Base-by-base conservation (phyloP, 2,113 vertebrate genomes). In the Nematolebias whitei region DNA sequence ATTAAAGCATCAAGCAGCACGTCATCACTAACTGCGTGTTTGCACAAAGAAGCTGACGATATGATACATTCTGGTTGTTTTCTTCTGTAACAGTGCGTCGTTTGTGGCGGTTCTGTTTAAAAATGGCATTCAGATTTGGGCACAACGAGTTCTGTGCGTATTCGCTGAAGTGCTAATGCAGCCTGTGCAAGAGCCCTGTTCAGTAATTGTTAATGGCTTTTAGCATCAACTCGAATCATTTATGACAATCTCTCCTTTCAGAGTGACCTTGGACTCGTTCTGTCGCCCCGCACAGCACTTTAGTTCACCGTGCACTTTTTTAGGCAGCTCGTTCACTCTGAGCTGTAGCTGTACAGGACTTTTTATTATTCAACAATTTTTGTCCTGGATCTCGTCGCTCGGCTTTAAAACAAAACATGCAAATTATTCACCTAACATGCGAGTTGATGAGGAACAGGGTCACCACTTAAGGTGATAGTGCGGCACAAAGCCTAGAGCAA, bases 131-230 rank as follows among this genome's bases (percentile, higher is more conserved):
- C 55, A 43, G 16, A 54, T 68, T 60, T 65, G 56, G 77, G 64
- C 54, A 52, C 39, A 64, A 55, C 51, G 53, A 39, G 50, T 47
- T 43, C 26, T 40, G 19, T 24, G 38, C 43, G 59, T 3, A 44
- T 51, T 32, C 23, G 10, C 66, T 63, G 61, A 80, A 82, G 79
- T 71, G 79, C 62, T 54, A 71, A 73, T 57, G 48, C 53, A 47
- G 59, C 65, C 69, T 52, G 66, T 51, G 54, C 26, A 70, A 63
- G 74, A 63, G 69, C 50, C 77, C 57, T 79, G 66, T 79, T 87
- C 82, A 88, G 85, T 83, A 76, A 88, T 80, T 83, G 78, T 87
- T 87, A 82, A 86, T 85, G 85, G 87, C 81, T 85, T 88, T 88
- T 79, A 87, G 76, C 83, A 71, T 87, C 81, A 85, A 61, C 76